These are phyloP conservation scores for Taurulus bubalis DNA, from an alignment of 2,113 vertebrate genomes.

Conservation along the genomic window DNA sequence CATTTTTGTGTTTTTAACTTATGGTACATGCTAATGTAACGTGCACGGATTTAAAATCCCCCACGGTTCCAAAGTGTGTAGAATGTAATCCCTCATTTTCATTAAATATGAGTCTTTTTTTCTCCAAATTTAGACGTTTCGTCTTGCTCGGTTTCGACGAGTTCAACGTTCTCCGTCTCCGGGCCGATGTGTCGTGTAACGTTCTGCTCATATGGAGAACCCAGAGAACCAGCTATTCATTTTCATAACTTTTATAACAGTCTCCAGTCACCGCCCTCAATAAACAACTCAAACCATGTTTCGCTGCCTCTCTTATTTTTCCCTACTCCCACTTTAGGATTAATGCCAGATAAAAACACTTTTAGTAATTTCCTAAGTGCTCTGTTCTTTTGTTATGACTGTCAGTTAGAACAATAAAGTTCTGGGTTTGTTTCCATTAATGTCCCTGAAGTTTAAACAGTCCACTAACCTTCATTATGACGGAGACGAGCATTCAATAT, in stretches of 20 bases:
- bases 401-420: neutral
- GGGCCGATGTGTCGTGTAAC: conserved; percentile 22
- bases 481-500: neutral
- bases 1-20: conserved; percentile 76
- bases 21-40: conserved; percentile 72
- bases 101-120: conserved; percentile 54
- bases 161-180: conserved; percentile 39
- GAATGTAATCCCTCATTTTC: conserved; percentile 55
- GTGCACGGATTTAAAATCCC: conserved; percentile 78
- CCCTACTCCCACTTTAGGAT: too few species aligned
- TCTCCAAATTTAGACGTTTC: conserved; percentile 50
- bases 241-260: conserved; percentile 72
- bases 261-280: conserved; percentile 72
- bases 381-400: neutral
- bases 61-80: conserved; percentile 71
- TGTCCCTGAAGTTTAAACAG: neutral
- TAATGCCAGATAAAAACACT: neutral
- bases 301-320: neutral
- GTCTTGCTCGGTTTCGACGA: conserved; percentile 57
- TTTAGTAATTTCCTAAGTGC: neutral
- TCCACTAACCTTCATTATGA: neutral
- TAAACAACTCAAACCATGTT: conserved; percentile 74
- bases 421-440: neutral
- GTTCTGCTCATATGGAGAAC: conserved; percentile 48
- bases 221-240: conserved; percentile 63